Conservation (phyloP, 2,888 invertebrate genomes). For the Encarsia formosa region DNA sequence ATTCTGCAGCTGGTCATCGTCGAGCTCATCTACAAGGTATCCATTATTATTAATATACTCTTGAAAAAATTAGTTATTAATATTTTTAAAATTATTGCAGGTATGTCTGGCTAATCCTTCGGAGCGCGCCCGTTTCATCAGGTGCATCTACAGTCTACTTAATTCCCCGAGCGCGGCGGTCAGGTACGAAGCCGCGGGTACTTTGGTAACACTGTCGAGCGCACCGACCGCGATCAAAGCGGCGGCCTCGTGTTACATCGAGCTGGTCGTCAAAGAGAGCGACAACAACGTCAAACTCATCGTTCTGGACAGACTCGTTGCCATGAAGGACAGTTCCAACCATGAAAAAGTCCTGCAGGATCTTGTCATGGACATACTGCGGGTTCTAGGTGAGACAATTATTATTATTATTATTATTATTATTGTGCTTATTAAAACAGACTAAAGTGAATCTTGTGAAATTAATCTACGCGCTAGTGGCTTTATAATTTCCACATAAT, state of each 20-base stretch:
- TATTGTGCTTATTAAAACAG: too few relatives aligned
- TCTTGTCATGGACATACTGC: conserved; percentile 94
- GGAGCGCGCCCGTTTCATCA: conserved; percentile 94
- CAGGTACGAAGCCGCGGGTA: conserved; percentile 97
- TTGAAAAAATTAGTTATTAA: background rate
- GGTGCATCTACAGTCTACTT: conserved; percentile 95
- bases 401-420: background rate
- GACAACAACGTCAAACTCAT: conserved; percentile 99
- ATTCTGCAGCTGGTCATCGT: conserved; percentile 97
- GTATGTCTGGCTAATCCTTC: conserved; percentile 95
- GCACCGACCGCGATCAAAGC: conserved; percentile 98
- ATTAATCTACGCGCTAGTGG: too few relatives aligned
- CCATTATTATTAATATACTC: background rate
- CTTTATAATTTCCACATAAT: background rate
- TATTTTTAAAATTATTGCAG: conserved; percentile 48
- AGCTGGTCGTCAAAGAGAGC: conserved; percentile 97
- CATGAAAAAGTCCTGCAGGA: conserved; percentile 85
- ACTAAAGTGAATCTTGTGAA: too few relatives aligned
- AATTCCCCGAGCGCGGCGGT: conserved; percentile 96
- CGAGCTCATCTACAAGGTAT: conserved; percentile 95
- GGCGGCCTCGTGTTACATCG: conserved; percentile 97
- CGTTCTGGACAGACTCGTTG: conserved; percentile 88
- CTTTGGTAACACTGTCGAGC: conserved; percentile 92
- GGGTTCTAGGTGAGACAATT: conserved; percentile 68
- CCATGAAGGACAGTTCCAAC: conserved; percentile 75